These are phyloP conservation scores for Kuschelorhynchus macadamiae DNA, from an alignment of 2,888 invertebrate species.

Conservation along the genomic window DNA sequence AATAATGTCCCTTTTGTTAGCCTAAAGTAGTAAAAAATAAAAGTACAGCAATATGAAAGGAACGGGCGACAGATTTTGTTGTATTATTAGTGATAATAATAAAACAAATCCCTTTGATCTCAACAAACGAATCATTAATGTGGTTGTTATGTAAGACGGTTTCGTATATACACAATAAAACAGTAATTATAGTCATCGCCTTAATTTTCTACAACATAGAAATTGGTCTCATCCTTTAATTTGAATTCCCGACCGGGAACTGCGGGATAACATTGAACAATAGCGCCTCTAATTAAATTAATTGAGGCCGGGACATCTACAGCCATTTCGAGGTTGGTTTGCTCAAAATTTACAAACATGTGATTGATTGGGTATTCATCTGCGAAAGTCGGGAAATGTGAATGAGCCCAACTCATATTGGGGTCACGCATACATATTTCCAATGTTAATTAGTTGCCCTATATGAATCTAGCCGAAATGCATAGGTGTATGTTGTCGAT, in stretches of 20 bases:
- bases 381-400: slow-evolving; percentile 29
- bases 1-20: too few relatives aligned
- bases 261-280: slow-evolving; percentile 36
- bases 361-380: slow-evolving; percentile 40
- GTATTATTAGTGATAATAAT: too few relatives aligned
- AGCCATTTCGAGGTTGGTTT: slow-evolving; percentile 31
- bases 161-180: slow-evolving; percentile 21
- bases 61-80: too few relatives aligned
- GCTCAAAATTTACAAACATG: slow-evolving; percentile 38
- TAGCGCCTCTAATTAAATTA: slow-evolving; percentile 43
- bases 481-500: too few relatives aligned
- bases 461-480: too few relatives aligned
- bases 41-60: too few relatives aligned
- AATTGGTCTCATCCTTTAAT: slow-evolving; percentile 41
- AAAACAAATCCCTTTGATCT: too few relatives aligned
- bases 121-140: not conserved
- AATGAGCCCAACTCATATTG: slow-evolving; percentile 1
- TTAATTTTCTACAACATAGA: slow-evolving; percentile 33
- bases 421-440: not conserved
- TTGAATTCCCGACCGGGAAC: slow-evolving; percentile 29
- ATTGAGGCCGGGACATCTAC: slow-evolving; percentile 33
- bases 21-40: too few relatives aligned
- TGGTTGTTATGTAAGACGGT: not conserved
- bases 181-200: slow-evolving; percentile 34
- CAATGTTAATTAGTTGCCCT: slow-evolving; percentile 15